Base-by-base conservation (phyloP, 2,113 vertebrate species). In the Pica pica region DNA sequence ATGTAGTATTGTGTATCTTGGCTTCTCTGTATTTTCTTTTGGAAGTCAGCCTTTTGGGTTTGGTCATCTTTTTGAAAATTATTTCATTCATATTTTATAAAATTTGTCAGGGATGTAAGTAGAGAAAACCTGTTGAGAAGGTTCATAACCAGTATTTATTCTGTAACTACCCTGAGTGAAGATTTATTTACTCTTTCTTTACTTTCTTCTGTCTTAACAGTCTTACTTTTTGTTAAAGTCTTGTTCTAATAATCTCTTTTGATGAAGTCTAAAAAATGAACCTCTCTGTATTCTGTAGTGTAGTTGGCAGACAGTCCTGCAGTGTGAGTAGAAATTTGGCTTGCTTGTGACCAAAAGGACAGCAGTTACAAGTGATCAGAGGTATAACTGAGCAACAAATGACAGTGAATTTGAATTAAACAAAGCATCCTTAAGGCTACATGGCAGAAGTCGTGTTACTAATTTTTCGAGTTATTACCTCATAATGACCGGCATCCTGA, bases 341-440 rank as follows among this genome's bases (percentile, higher is more conserved):
- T 93, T 78, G 16, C n/a, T 93, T 95, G 86, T 94, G 70, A 90
- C 74, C 70, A 81, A 92, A 92, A 96, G 20, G 24, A 67, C 30
- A 0, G 1, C 23, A 57, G 60, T 94, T 89, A 83, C 26, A 92
- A 92, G 44, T 83, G 24, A 81, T 77, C 80, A 87, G 65, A 55
- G 47, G 26, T 83, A 87, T 88, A 96, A 91, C 5, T 91, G 83
- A 96, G 90, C 59, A 97, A 92, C 74, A 96, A 71, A 90, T 95
- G 90, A 57, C 75, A 52, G 35, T 56, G 73, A 75, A 89, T 86
- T 39, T 55, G 56, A 91, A 93, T 96, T 95, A 94, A 96, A 92
- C 35, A 94, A 91, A 96, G 80, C 74, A 78, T 83, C 74, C 63
- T 87, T 86, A 41, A 68, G 84, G 84, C 78, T 91, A 81, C 60